Base-by-base conservation (phyloP, 2,113 vertebrate species). In the Polyodon spathula region DNA sequence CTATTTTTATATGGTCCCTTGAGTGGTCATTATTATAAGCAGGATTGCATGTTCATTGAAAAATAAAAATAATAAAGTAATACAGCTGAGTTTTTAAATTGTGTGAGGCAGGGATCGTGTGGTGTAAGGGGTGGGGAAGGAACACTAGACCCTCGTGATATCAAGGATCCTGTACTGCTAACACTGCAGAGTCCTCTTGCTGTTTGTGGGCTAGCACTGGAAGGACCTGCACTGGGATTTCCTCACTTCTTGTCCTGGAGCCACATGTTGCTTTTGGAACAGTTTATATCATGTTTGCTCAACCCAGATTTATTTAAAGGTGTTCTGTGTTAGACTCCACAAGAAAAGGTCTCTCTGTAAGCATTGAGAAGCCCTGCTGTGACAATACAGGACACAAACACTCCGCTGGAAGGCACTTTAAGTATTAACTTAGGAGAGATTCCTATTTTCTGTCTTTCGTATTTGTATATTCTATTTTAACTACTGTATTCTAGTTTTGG, bases 21-120 rank as follows among this genome's bases (percentile, higher is more conserved):
- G 86, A 84, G 86, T 81, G 75, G 80, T 88, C 84, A 86, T 88
- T 88, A 88, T 78, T 88, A 88, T 78, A 76, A 61, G 65, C 63
- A 66, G 73, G 72, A 59, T 65, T 72, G 66, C 79, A 70, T 74
- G 68, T 64, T 68, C 74, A 69, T 64, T 73, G 66, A 63, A 71
- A 76, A 70, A 70, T 40, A n/a, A 14, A 6, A 73, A 78, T 70
- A 77, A 68, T 8, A n/a, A 63, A 48, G 66, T 14, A 46, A 46
- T 46, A 14, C 44, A 14, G 44, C 44, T 14, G 14, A 46, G 44
- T 46, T 46, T 46, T 46, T 46, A 14, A 14, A 10, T 14, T 46
- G 8, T 46, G 44, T 46, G 44, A 4, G 14, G 14, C 14, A 14
- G 14, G 14, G 44, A 46, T 46, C 8, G 14, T 46, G 44, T 46